Percentiles rank a stretch among this genome's conserved stretches.
Conservation (phyloP, 2,888 invertebrate genomes). For the Anthophora plumipes region DNA sequence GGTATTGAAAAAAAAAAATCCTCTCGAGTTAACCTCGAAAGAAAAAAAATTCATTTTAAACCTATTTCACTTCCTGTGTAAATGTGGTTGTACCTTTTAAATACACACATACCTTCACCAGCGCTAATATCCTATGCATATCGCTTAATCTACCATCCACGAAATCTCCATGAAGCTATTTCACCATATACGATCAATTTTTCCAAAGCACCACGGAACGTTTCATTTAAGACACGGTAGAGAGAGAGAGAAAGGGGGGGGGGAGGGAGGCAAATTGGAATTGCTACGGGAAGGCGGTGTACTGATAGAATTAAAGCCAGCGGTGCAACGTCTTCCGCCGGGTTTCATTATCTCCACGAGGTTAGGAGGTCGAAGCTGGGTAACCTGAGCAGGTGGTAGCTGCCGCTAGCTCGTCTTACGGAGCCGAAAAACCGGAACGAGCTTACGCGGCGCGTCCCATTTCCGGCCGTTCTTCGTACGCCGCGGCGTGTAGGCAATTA, state of each 20-base stretch:
- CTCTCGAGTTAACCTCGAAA: too few relatives aligned
- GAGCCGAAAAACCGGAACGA: slow-evolving; percentile 67
- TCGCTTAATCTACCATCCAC: neutral
- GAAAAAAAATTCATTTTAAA: too few relatives aligned
- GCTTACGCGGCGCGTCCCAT: slow-evolving; percentile 73
- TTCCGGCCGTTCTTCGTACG: slow-evolving; percentile 42
- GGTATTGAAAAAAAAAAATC: too few relatives aligned
- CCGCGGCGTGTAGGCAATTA: slow-evolving; percentile 70
- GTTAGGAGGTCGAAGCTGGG: slow-evolving; percentile 57
- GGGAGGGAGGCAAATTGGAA: slow-evolving; percentile 39
- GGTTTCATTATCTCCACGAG: slow-evolving; percentile 62
- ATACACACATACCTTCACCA: too few relatives aligned
- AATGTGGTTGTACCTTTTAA: too few relatives aligned
- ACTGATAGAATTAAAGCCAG: slow-evolving; percentile 50
- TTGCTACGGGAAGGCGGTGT: slow-evolving; percentile 29
- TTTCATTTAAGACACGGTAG: slow-evolving; percentile 17
- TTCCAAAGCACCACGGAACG: slow-evolving; percentile 19
- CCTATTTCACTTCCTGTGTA: too few relatives aligned
- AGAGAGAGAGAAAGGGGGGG: too few relatives aligned
- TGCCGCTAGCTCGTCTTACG: slow-evolving; percentile 48
- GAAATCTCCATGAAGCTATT: neutral
- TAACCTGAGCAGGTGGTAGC: slow-evolving; percentile 57
- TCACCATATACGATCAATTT: neutral
- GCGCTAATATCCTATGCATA: neutral
- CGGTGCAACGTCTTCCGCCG: slow-evolving; percentile 33